A percentile compares a stretch with the other conserved stretches of the same genome.
Conservation (phyloP, 2,797 vertebrate species). For the Echeneis naucrates region DNA sequence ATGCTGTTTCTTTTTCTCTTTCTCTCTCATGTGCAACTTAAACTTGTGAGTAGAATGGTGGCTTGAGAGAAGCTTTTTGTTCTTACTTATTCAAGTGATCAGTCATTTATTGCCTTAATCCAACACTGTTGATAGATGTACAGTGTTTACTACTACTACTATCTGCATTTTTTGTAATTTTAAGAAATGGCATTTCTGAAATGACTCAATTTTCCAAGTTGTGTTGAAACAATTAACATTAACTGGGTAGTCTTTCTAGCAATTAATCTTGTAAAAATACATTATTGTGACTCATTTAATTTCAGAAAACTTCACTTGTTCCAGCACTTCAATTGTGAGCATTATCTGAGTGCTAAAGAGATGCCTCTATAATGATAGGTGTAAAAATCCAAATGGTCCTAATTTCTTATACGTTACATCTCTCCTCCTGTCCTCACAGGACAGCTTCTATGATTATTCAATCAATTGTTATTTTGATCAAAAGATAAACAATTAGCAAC, state of each 20-base stretch:
- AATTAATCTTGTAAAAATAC: not conserved
- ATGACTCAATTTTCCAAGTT: not conserved
- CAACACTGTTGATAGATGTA: not conserved
- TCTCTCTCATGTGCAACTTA: not conserved
- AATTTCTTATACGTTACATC: not conserved
- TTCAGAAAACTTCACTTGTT: not conserved
- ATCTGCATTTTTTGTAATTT: not conserved
- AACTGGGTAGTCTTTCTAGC: not conserved
- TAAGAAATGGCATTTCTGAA: not conserved
- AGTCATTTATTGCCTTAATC: not conserved
- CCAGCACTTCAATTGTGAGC: no score
- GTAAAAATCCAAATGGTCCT: no score
- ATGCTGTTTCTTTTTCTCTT: slow-evolving; percentile 2
- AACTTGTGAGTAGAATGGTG: not conserved
- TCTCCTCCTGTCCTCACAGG: no score
- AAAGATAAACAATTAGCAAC: no score
- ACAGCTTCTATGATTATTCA: no score
- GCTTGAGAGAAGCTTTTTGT: not conserved
- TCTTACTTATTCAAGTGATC: not conserved
- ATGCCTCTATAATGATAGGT: no score
- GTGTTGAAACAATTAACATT: not conserved
- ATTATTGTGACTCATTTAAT: not conserved
- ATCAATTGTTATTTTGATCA: not conserved
- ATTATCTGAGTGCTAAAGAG: no score
- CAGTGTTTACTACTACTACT: not conserved